Base-by-base conservation (phyloP, 2,113 vertebrate species). In the Equus quagga region DNA sequence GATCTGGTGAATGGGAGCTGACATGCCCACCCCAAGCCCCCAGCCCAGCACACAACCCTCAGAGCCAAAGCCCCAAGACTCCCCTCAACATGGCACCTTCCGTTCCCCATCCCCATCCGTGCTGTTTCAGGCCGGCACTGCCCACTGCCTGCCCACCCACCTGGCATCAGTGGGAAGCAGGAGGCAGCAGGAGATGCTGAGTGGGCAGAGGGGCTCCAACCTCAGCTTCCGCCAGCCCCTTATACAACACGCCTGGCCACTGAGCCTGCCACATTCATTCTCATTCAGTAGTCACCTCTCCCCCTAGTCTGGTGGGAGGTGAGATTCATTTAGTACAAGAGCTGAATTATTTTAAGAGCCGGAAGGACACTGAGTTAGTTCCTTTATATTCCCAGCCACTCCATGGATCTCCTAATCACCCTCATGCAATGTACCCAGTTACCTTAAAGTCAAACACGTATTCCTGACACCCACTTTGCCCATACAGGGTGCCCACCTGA, bases 321-420 rank as follows among this genome's bases (percentile, higher is more conserved):
- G 79, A 93, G 41, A 17, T 44, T 70, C 36, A 90, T 81, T 87
- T 49, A 84, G 79, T 58, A 49, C 41, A 75, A 56, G 26, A 21
- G 79, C 75, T 10, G 28, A 18, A 26, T 79, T 91, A 88, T 75
- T 95, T 78, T 62, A 91, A 64, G 78, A 76, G 90, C 90, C 36
- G 3, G 41, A 78, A 87, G 89, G 58, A 69, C 87, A 86, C 0
- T 0, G 49, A 72, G 41, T 64, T 19, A 6, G 1, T 21, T 41
- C 31, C 73, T 94, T 72, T 79, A 21, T 54, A 56, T 41, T 49
- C 28, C 28, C 41, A 90, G 75, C 14, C 26, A 19, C 14, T 3
- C 18, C 19, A 0, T 21, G 12, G 0, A 9, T 69, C 33, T 85
- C 21, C 60, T 2, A 11, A 19, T 79, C n/a, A 85, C 31, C 72